Conservation (phyloP, 23 tunicate species). For the Halocynthia aurantium region DNA sequence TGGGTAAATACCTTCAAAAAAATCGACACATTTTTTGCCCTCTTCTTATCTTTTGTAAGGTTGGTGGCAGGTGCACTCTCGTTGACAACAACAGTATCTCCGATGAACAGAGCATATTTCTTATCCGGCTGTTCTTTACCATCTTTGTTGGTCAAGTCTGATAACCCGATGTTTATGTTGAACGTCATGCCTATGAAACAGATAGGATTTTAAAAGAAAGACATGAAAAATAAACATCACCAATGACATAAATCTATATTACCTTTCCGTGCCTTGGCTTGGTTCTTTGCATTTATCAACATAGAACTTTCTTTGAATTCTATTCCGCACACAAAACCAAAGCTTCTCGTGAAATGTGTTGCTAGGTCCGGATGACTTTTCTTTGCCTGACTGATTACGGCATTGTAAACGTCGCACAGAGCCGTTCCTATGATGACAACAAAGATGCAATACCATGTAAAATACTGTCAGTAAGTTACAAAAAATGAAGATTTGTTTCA, state of each 20-base stretch:
- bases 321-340: slow-evolving; percentile 94
- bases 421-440: slow-evolving; percentile 30
- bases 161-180: slow-evolving; percentile 80
- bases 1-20: slow-evolving; percentile 57
- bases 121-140: slow-evolving; percentile 51
- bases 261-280: slow-evolving; percentile 77
- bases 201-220: background rate
- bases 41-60: slow-evolving; percentile 73
- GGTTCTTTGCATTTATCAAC: slow-evolving; percentile 78
- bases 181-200: slow-evolving; percentile 91
- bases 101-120: slow-evolving; percentile 79
- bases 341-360: slow-evolving; percentile 60
- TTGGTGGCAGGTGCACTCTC: slow-evolving; percentile 46
- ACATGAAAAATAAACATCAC: background rate
- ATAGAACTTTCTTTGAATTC: slow-evolving; percentile 87
- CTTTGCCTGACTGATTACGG: slow-evolving; percentile 50
- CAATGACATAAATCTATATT: background rate
- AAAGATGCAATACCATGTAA: background rate
- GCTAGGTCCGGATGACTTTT: slow-evolving; percentile 48
- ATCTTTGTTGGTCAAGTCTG: slow-evolving; percentile 49
- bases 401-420: slow-evolving; percentile 70
- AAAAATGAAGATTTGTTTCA: background rate
- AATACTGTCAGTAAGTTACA: background rate
- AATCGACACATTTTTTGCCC: slow-evolving; percentile 86
- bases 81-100: slow-evolving; percentile 71